Base-by-base conservation (phyloP, 2,797 vertebrate genomes). In the Trematomus bernacchii region DNA sequence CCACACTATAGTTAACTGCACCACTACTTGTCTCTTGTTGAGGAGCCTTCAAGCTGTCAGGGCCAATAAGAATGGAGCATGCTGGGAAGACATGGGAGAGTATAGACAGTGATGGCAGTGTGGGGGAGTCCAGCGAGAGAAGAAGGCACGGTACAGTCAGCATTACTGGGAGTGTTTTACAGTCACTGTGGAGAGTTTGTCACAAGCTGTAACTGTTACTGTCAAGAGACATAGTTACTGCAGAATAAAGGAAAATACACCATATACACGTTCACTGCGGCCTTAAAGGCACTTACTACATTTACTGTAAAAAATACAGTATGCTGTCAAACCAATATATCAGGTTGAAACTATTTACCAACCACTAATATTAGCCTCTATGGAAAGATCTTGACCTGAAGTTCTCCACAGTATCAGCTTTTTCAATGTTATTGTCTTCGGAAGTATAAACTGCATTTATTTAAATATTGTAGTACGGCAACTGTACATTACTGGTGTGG, bases 161-260 rank as follows among this genome's bases (percentile, higher is more conserved):
- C 83, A 84, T 77, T 71, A 82, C 79, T 75, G 73, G 67, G 68
- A 82, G 64, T 77, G 67, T 85, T 84, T 86, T 78, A 84, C 74
- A 78, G 71, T 80, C 76, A 59, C 73, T 73, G 66, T 75, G 73
- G 76, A 83, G 78, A 82, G 76, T 86, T 82, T 88, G 79, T 86
- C 84, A 85, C 63, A 61, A 68, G 66, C 77, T 81, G 66, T 72
- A 84, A 77, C 66, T 80, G 79, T 76, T 76, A 71, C 71, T 84
- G 83, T 84, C 80, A 85, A 42, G 79, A 80, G 50, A 63, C 72
- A 19, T 57, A 77, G 70, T 81, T 83, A 80, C 58, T 63, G 70
- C 66, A 82, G 73, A 68, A 77, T 81, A 60, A 80, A 81, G 65
- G 73, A 52, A 16, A 42, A 76, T 65, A 66, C 71, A 59, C 64